These are phyloP conservation scores for Zelostemma sp. DNA, from an alignment of 1,140 invertebrate genomes.

Conservation along the genomic window DNA sequence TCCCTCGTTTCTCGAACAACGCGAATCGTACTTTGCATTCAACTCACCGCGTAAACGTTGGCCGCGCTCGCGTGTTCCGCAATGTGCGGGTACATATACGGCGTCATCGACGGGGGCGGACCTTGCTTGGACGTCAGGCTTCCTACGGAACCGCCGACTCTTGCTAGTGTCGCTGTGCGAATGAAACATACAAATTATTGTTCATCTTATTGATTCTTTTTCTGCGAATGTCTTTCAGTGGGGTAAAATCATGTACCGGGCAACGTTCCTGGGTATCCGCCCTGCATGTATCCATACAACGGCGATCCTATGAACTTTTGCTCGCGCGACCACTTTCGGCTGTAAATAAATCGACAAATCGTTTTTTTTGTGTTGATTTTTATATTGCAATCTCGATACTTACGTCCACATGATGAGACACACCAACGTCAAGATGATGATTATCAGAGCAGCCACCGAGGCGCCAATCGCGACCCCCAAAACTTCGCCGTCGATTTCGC, in stretches of 20 bases:
- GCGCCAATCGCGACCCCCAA: slow-evolving; percentile 91
- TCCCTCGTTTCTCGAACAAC: not conserved
- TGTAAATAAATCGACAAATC: slow-evolving; percentile 58
- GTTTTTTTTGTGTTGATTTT: slow-evolving; percentile 13
- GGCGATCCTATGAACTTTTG: slow-evolving; percentile 86
- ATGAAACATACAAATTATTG: too few species aligned
- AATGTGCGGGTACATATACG: slow-evolving; percentile 82
- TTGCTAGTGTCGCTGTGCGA: slow-evolving; percentile 53
- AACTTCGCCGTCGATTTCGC: slow-evolving; percentile 93
- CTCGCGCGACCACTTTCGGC: slow-evolving; percentile 88
- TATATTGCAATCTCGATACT: slow-evolving; percentile 68
- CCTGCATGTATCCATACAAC: slow-evolving; percentile 86
- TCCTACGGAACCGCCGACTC: slow-evolving; percentile 70
- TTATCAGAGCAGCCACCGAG: slow-evolving; percentile 87
- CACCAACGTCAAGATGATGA: slow-evolving; percentile 87
- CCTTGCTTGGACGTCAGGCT: slow-evolving; percentile 72
- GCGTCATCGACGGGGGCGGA: slow-evolving; percentile 61
- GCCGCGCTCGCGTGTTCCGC: slow-evolving; percentile 86
- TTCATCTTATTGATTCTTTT: too few species aligned
- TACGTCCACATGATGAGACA: slow-evolving; percentile 93
- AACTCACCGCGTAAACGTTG: slow-evolving; percentile 82
- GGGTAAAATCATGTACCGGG: slow-evolving; percentile 58
- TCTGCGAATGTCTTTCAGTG: too few species aligned
- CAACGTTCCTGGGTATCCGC: slow-evolving; percentile 71
- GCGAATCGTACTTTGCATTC: not conserved